Evolutionary conservation across 2,797 vertebrate genomes (phyloP), one percentile per base, ranked within the genome.

Genomic region (Peromyscus melanophrys): DNA sequence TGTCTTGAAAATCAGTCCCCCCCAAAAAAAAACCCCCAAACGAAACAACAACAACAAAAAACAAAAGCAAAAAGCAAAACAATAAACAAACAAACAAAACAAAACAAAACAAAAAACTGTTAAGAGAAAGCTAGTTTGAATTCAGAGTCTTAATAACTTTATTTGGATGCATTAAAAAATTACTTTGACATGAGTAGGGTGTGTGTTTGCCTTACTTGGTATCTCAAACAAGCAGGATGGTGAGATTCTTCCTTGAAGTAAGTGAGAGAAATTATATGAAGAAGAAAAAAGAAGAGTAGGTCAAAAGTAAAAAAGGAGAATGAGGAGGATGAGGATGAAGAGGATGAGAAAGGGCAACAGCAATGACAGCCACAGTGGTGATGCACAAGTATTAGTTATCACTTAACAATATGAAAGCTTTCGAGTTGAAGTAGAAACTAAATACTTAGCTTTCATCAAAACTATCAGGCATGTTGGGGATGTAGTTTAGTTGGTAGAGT

Each of bases 81-180:
- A 65, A 78, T 65, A 80, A 82, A 82, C 4, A 55, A 61, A 61
- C 6, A n/a, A 69, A 19, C 17, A 37, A 69, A n/a, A n/a, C n/a
- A n/a, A n/a, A 69, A 19, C 34, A 69, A n/a, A 34, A 67, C 63
- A 67, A 78, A 77, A 55, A 59, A 59, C 23, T 10, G 31, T 61
- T 89, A 97, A 92, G 69, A n/a, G 46, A 95, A 90, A 93, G 4
- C 67, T 43, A 81, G n/a, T 52, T 77, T 40, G 0, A 84, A 61
- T 89, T 63, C 63, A 87, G 29, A 52, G 0, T 92, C 80, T 88
- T 34, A 88, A 21, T 27, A 49, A 76, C 16, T 65, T 90, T 52
- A 86, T 65, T 81, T 80, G 76, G 11, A 40, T 49, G 7, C 9
- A 57, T 65, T 82, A 76, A 5, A 65, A 27, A 37, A 81, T 89